phyloP scores from a whole-genome alignment of 2,797 vertebrate species.

The Syngnathus acus region DNA sequence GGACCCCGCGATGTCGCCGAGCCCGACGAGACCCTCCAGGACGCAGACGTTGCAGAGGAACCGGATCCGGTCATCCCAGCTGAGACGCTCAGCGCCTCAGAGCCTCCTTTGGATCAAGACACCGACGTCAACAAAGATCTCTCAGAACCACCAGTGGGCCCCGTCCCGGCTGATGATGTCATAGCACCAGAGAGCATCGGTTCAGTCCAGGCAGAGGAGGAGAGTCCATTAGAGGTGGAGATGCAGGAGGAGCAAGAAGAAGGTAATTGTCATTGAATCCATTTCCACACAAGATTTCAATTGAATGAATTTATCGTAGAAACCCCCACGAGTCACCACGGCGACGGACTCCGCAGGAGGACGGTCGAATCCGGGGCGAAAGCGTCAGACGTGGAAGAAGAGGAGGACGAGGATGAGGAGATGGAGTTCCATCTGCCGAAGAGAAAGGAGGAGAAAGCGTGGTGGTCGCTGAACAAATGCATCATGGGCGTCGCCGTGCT shows the following conservation, averaged over 20 bases:
- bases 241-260: neutral
- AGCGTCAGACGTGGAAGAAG: slow-evolving; percentile 70
- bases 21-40: slow-evolving; percentile 20
- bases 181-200: neutral
- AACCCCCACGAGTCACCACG: slow-evolving; percentile 28
- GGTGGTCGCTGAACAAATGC: slow-evolving; percentile 67
- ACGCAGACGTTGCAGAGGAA: slow-evolving; percentile 19
- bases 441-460: slow-evolving; percentile 57
- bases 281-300: no score
- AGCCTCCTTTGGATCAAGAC: neutral
- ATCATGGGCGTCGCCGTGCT: slow-evolving; percentile 64
- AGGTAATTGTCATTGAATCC: neutral
- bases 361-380: slow-evolving; percentile 43
- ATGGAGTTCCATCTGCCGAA: slow-evolving; percentile 56
- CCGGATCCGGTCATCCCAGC: slow-evolving; percentile 28
- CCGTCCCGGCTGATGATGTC: neutral
- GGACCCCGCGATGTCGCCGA: slow-evolving; percentile 43
- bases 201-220: neutral
- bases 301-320: slow-evolving; percentile 16
- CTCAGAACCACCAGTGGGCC: no score
- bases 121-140: neutral
- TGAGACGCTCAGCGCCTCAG: slow-evolving; percentile 21
- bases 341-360: slow-evolving; percentile 62
- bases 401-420: slow-evolving; percentile 46
- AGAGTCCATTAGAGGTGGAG: neutral